A percentile compares a stretch with the other conserved stretches of the same genome.
phyloP scores from a whole-genome alignment of 2,113 vertebrate genomes.

The Excalfactoria chinensis region DNA sequence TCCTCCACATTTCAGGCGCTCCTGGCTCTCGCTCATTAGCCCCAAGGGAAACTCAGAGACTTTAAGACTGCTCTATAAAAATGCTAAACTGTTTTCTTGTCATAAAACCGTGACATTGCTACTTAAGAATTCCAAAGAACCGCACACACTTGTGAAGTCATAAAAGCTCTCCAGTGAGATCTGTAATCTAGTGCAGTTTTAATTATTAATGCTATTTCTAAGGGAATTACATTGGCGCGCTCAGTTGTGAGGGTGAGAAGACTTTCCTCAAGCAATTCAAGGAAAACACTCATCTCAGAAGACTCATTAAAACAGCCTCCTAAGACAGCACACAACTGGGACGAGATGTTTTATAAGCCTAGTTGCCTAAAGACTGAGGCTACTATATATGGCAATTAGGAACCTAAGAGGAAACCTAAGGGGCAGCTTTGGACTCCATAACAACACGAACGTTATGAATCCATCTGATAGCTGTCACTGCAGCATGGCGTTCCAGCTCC shows the following conservation, averaged over 20 bases:
- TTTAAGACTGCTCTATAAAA: background rate
- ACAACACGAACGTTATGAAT: background rate
- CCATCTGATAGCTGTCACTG: background rate
- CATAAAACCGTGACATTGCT: background rate
- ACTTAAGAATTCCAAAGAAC: background rate
- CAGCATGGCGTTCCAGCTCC: background rate
- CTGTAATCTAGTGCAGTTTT: background rate
- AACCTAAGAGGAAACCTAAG: background rate
- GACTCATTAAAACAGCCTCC: background rate
- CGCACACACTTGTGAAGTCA: background rate
- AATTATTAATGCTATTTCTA: background rate
- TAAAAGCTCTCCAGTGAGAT: background rate
- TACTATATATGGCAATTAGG: background rate
- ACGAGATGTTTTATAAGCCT: background rate
- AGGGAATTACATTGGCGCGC: background rate
- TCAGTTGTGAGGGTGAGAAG: background rate
- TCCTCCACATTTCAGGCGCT: background rate
- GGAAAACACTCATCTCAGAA: background rate
- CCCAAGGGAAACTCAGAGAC: background rate
- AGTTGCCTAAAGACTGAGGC: background rate
- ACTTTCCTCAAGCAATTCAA: background rate
- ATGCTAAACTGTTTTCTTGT: background rate
- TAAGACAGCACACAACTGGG: background rate
- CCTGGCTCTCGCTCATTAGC: background rate
- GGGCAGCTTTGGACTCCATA: fast-evolving